Base-by-base conservation (phyloP, 1,140 invertebrate genomes). In the Drosophila nikananu region DNA sequence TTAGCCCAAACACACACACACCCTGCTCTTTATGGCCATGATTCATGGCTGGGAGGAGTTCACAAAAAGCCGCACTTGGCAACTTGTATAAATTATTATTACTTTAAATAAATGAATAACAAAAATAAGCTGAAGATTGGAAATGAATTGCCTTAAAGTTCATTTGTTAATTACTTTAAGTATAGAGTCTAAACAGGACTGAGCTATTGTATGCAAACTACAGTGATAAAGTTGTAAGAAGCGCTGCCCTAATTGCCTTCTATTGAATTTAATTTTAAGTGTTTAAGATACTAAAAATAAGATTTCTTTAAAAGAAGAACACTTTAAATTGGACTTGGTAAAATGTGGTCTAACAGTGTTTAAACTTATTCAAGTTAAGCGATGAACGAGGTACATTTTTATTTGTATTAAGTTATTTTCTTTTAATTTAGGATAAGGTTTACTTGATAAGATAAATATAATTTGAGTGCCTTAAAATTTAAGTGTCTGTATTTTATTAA, bases 1-100 rank as follows among this genome's bases (percentile, higher is more conserved):
- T 81, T 74, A 48, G 63, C 64, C 59, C 66, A 70, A 66, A 44
- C 44, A 48, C 55, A 66, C 25, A 23, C 23, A 55, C 32, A 49
- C 23, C 17, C 9, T 13, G 6, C 1, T 1, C 3, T n/a, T 62
- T 62, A 65, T 10, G 27, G 39, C 30, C 17, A 39, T 58, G 52
- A 68, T 30, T 68, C 65, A 68, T 30, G 30, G 52, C 19, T 35
- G 55, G 23, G 12, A 23, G 46, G 2, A 25, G 25, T 23, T 25
- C 27, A 49, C 12, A 54, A 25, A 19, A 15, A 23, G 12, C 17
- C 21, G 52, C 21, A 54, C 52, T 15, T 48, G 30, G 52, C 30
- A 35, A 37, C 19, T 17, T 37, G 21, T 12, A 37, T 57, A 57
- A 23, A 23, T 57, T 35, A 21, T 54, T 21, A 35, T 37, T 37